phyloP scores from a whole-genome alignment of 2,797 vertebrate genomes.

The Hirundo rustica region DNA sequence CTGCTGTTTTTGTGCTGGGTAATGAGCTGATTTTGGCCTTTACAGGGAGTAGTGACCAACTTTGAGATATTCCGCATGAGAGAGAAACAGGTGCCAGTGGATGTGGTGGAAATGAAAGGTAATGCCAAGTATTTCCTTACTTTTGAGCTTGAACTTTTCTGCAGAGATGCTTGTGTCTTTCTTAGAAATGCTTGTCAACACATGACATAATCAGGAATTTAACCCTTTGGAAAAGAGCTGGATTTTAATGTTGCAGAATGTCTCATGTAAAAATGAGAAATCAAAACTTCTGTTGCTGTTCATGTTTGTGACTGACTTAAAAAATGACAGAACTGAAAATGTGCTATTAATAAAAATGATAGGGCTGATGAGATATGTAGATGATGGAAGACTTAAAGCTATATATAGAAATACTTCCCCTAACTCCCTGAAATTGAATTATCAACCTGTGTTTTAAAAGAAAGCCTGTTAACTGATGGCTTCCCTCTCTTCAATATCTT shows the following conservation, averaged over 20 bases:
- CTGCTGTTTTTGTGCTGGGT: background rate
- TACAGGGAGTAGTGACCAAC: slow-evolving; percentile 97
- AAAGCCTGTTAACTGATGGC: background rate
- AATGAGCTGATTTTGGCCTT: slow-evolving; percentile 8
- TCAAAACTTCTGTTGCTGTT: background rate
- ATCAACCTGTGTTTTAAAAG: background rate
- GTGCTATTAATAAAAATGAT: background rate
- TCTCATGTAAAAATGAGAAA: background rate
- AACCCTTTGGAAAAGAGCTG: background rate
- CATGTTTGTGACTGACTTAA: background rate
- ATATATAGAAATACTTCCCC: background rate
- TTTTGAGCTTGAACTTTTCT: background rate
- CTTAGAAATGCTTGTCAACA: background rate
- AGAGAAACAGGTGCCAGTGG: slow-evolving; percentile 98
- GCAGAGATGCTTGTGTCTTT: background rate
- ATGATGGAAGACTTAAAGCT: background rate
- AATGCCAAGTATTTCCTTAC: background rate
- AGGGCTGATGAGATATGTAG: background rate
- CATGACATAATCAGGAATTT: background rate
- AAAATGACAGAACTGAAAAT: background rate
- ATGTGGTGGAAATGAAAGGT: slow-evolving; percentile 99
- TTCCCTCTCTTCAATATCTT: background rate
- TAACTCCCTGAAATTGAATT: background rate
- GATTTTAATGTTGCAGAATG: background rate
- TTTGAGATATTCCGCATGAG: slow-evolving; percentile 99